Evolutionary conservation across 2,888 invertebrate genomes (phyloP), one percentile per base, ranked within the genome.

Genomic region (Mycalesis mineus): DNA sequence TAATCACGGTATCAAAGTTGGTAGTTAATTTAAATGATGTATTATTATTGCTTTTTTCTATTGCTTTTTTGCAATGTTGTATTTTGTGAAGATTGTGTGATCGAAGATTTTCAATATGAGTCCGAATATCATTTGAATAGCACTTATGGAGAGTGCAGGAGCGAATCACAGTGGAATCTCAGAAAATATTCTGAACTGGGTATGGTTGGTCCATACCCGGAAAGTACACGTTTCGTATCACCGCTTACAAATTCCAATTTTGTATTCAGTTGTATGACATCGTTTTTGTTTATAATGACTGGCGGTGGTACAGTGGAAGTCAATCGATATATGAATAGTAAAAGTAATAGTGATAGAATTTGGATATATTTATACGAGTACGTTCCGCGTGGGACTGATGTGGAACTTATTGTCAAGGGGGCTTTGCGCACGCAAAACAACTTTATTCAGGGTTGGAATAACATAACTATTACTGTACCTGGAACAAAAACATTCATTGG

Each of bases 41-140:
- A 50, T 3, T 28, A 45, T 9, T 29, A 47, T 17, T 57, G 36
- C 47, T 48, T 59, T 13, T 13, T 59, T 4, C 41, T 62, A 22
- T 11, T 56, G 5, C 39, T 63, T 13, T n/a, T 65, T 9, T 42
- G 51, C 54, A 36, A 45, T 11, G 48, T 52, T 52, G 58, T 58
- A 17, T 15, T 51, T 7, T 55, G 58, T 41, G 54, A 68, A 8
- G 52, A 63, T 41, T 82, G 82, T 62, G 68, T 76, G 15, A 71
- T 65, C 50, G 75, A 73, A 58, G 68, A 70, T 41, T 81, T 82
- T 53, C 76, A 75, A 59, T 69, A 74, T 17, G 63, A 65, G 5
- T 74, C 66, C 17, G 63, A 69, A 2, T 58, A 61, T 2, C 22
- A 47, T 7, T 77, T 78, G 55, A 68, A 66, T 4, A 59, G 64